Percentiles rank a stretch among this genome's conserved stretches.
These are phyloP conservation scores for human (Homo sapiens) DNA, from an alignment of 2,113 vertebrate genomes.

Conservation along the genomic window GRCh38 chr9:3459001-3459500, in stretches of 20 bases:
- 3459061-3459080: background rate
- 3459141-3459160: slow-evolving; percentile 25
- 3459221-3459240: slow-evolving; percentile 57
- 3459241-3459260: slow-evolving; percentile 64
- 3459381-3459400: slow-evolving; percentile 30
- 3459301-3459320: slow-evolving; percentile 64
- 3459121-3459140: background rate
- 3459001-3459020: background rate
- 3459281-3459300: slow-evolving; percentile 69
- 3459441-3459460: slow-evolving; percentile 30
- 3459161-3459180: slow-evolving; percentile 50
- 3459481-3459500: background rate
- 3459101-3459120: slow-evolving; percentile 26
- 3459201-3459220: slow-evolving; percentile 60
- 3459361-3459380: slow-evolving; percentile 44
- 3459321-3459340: slow-evolving; percentile 59
- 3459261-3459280: slow-evolving; percentile 69
- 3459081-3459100: background rate
- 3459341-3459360: slow-evolving; percentile 57
- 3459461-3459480: background rate
- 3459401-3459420: slow-evolving; percentile 22
- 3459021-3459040: background rate
- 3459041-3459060: slow-evolving; percentile 33
- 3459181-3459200: slow-evolving; percentile 63
- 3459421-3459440: slow-evolving; percentile 24